These are phyloP conservation scores for Danionella dracula DNA, from an alignment of 2,797 vertebrate genomes.

Conservation along the genomic window DNA sequence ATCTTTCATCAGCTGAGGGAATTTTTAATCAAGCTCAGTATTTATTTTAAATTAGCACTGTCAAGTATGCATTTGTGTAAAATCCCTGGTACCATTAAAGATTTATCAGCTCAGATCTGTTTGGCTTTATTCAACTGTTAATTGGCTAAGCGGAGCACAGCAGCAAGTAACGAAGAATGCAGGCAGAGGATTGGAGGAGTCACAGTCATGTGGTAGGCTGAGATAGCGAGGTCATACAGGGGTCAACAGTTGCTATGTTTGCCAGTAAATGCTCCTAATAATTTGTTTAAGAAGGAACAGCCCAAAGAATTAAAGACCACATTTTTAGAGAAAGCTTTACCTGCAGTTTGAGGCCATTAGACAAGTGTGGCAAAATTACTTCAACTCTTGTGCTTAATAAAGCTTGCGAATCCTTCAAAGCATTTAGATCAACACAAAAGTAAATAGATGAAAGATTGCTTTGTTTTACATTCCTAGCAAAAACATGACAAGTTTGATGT, in stretches of 20 bases:
- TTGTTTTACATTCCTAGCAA: no score
- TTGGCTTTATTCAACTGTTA: conserved; percentile 90
- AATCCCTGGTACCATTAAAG: conserved; percentile 96
- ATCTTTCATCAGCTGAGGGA: conserved; percentile 81
- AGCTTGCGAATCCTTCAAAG: no score
- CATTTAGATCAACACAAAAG: no score
- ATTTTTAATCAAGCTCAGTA: conserved; percentile 95
- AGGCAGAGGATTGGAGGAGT: conserved; percentile 7
- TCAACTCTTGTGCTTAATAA: no score
- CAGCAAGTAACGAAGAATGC: conserved; percentile 56
- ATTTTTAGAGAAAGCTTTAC: no score
- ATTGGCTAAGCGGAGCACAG: conserved; percentile 78
- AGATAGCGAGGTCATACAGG: conserved; percentile 42
- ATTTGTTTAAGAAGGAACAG: no score
- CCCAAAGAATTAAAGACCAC: no score
- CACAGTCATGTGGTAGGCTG: conserved; percentile 19
- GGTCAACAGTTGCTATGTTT: conserved; percentile 53
- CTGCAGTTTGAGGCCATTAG: no score
- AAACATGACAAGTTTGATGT: no score
- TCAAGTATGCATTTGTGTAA: conserved; percentile 92
- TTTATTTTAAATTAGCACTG: conserved; percentile 97
- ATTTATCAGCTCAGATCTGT: conserved; percentile 95
- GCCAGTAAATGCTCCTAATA: neutral
- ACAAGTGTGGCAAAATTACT: no score
- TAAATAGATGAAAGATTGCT: no score